Percentiles rank a stretch among this genome's conserved stretches.
These are phyloP conservation scores for Phrynocephalus versicolor DNA, from an alignment of 2,113 vertebrate species.

Conservation along the genomic window DNA sequence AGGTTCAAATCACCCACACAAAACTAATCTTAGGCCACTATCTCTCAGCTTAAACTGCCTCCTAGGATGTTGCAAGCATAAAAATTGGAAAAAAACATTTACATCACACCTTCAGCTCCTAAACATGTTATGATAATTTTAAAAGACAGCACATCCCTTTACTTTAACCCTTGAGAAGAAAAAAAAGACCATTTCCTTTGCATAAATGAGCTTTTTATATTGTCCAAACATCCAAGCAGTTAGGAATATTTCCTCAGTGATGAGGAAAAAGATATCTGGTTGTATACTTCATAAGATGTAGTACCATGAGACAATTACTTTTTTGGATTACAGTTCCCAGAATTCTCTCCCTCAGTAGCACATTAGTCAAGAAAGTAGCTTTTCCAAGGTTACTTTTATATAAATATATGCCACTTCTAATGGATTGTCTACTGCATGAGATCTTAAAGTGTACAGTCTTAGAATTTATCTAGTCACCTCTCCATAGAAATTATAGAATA, in stretches of 20 bases:
- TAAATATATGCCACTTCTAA: not conserved
- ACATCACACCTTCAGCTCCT: not conserved
- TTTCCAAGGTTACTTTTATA: too few relatives aligned
- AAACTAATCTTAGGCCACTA: not conserved
- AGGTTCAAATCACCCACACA: not conserved
- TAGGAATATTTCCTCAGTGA: constrained; percentile 3
- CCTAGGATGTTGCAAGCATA: not conserved
- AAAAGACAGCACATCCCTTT: not conserved
- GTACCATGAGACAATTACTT: not conserved
- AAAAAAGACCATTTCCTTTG: not conserved
- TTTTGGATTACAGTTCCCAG: too few relatives aligned
- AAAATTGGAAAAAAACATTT: not conserved
- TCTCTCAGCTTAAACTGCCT: not conserved
- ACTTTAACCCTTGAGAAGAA: not conserved
- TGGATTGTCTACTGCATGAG: not conserved
- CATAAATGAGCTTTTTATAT: not conserved
- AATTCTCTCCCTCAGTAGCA: too few relatives aligned
- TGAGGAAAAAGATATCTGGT: not conserved
- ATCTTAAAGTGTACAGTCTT: not conserved
- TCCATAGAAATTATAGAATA: constrained; percentile 28
- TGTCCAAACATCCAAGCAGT: constrained; percentile 15
- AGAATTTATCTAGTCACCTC: constrained; percentile 13
- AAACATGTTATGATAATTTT: not conserved
- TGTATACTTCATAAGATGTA: not conserved
- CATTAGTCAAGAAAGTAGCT: too few relatives aligned